phyloP scores from a whole-genome alignment of 2,888 invertebrate species.

The Drosophila infuscata region DNA sequence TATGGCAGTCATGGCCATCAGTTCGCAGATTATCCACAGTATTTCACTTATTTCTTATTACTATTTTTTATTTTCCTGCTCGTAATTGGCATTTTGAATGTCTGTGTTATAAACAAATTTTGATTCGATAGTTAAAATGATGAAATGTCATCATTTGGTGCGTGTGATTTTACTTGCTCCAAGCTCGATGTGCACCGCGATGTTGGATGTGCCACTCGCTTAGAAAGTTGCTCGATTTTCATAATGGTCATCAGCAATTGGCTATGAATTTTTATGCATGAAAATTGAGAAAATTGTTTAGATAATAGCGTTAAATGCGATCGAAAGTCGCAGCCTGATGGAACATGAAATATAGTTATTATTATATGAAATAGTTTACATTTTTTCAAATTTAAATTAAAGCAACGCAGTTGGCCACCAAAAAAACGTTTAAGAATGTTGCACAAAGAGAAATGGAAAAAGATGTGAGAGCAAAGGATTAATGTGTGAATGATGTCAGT shows the following conservation, averaged over 20 bases:
- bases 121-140: slow-evolving; percentile 57
- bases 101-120: slow-evolving; percentile 71
- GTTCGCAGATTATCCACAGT: slow-evolving; percentile 73
- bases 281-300: slow-evolving; percentile 10
- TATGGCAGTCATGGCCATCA: slow-evolving; percentile 70
- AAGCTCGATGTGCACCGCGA: too few species aligned
- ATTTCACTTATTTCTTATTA: slow-evolving; percentile 67
- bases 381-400: background rate
- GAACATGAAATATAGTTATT: background rate
- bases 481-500: background rate
- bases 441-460: background rate
- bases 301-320: slow-evolving; percentile 6
- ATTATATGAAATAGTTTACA: background rate
- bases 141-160: slow-evolving; percentile 73
- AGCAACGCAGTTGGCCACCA: background rate
- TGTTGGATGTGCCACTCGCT: slow-evolving; percentile 22
- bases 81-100: slow-evolving; percentile 72
- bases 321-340: slow-evolving; percentile 6
- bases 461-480: background rate
- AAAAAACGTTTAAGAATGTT: slow-evolving; percentile 6
- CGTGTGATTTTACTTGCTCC: slow-evolving; percentile 46
- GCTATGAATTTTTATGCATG: slow-evolving; percentile 19
- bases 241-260: slow-evolving; percentile 24
- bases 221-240: slow-evolving; percentile 69
- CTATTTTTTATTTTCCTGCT: slow-evolving; percentile 1